Conservation (phyloP, 1,140 invertebrate genomes). For the Sminthurinus signatus region DNA sequence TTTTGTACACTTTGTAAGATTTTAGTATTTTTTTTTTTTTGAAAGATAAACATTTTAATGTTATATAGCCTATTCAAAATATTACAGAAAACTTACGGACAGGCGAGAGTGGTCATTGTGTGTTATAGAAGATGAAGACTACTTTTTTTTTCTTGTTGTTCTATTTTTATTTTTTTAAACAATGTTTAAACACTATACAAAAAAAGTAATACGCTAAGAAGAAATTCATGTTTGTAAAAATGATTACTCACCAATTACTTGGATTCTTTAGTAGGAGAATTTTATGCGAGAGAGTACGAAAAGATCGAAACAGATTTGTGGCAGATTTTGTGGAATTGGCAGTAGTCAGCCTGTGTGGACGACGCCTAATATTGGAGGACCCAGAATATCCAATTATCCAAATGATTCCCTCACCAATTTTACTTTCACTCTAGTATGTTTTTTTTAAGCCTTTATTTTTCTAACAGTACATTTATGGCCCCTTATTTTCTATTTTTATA, state of each 20-base stretch:
- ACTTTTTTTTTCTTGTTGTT: too few relatives aligned
- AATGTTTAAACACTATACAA: too few relatives aligned
- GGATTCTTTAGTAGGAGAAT: slow-evolving; percentile 25
- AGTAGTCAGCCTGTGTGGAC: slow-evolving; percentile 29
- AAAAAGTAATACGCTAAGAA: too few relatives aligned
- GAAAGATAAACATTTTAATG: too few relatives aligned
- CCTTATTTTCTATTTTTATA: too few relatives aligned
- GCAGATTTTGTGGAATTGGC: not conserved
- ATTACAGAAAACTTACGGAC: not conserved
- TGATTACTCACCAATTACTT: slow-evolving; percentile 23
- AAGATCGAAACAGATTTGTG: slow-evolving; percentile 15
- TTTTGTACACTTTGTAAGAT: too few relatives aligned
- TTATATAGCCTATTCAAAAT: not conserved
- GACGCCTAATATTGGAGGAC: slow-evolving; percentile 36
- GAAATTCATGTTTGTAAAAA: slow-evolving; percentile 11
- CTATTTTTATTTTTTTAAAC: too few relatives aligned
- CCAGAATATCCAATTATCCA: slow-evolving; percentile 36
- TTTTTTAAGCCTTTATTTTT: too few relatives aligned
- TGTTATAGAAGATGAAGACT: too few relatives aligned
- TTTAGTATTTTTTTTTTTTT: too few relatives aligned
- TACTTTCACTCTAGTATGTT: too few relatives aligned
- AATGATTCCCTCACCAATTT: slow-evolving; percentile 20
- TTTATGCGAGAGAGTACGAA: slow-evolving; percentile 20
- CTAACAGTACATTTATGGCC: too few relatives aligned
- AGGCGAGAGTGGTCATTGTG: not conserved